Evolutionary conservation across 2,113 vertebrate species (phyloP), one percentile per base, ranked within the genome.

Genomic region (Aramus guarauna): DNA sequence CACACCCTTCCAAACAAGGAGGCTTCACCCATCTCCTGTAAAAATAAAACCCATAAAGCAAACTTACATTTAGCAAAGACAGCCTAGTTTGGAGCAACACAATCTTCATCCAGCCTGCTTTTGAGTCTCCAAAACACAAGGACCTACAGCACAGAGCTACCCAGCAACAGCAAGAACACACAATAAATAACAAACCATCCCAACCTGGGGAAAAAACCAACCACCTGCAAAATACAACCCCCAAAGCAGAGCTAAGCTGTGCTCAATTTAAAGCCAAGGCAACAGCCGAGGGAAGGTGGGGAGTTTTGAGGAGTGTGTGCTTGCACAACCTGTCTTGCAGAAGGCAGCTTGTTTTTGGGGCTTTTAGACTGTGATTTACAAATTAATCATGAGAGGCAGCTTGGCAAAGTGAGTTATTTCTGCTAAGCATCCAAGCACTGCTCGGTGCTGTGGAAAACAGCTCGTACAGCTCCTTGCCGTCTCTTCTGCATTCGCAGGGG

Each of bases 31-130:
- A 3, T 17, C 8, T 20, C 17, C 34, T 13, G 5, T 23, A 16
- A 13, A 45, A 68, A 59, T 52, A 23, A 52, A 26, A 52, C 24
- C 23, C 8, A 23, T 0, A 9, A 56, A 88, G 6, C 13, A 74
- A 78, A 30, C 45, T 43, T 9, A 43, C 16, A 2, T 20, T 96
- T 18, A 12, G 12, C 23, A 12, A 60, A 69, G 0, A 4, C 11
- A 8, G 12, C 21, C 2, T 9, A 9, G 2, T 5, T 36, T 2
- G 0, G 2, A 74, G 9, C 18, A 2, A 2, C n/a, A 1, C n/a
- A 12, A 24, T 8, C n/a, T 55, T 24, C 39, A 7, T 12, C 18
- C 37, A 17, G 5, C 5, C 14, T 8, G 8, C 27, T 22, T 18
- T 8, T 1, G 8, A 17, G 11, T 4, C 59, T 37, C 48, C 20